Percentiles rank a stretch among this genome's conserved stretches.
Evolutionary conservation across 1,140 invertebrate genomes (phyloP).

Genomic region (Solenopsis fugax): DNA sequence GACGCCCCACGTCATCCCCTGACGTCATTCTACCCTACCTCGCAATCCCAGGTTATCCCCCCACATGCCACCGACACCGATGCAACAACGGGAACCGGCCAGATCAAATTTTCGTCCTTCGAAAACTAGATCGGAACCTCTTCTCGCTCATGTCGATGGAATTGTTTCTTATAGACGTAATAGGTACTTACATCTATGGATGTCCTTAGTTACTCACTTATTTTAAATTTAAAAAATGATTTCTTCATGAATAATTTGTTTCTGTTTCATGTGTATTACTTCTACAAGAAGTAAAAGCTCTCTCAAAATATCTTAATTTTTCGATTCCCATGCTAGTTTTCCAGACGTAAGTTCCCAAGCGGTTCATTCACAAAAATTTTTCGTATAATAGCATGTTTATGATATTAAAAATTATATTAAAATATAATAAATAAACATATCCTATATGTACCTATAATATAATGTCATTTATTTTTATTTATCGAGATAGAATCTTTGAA

Average conservation of each 20-base stretch:
- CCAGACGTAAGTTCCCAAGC: too few relatives aligned
- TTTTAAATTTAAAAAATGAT: slow-evolving; percentile 4
- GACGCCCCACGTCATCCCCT: slow-evolving; percentile 81
- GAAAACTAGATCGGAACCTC: slow-evolving; percentile 60
- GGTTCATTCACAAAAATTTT: too few relatives aligned
- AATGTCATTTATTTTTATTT: too few relatives aligned
- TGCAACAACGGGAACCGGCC: slow-evolving; percentile 53
- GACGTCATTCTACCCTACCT: slow-evolving; percentile 82
- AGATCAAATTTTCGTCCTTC: slow-evolving; percentile 70
- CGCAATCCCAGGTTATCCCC: slow-evolving; percentile 42
- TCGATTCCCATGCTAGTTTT: too few relatives aligned
- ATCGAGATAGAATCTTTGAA: too few relatives aligned
- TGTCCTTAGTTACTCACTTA: neutral
- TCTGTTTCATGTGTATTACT: neutral
- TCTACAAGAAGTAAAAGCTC: neutral
- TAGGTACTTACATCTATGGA: too few relatives aligned
- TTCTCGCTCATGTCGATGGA: neutral
- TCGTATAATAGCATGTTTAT: too few relatives aligned
- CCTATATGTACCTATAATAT: too few relatives aligned
- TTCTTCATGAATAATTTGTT: neutral
- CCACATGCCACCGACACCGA: slow-evolving; percentile 62
- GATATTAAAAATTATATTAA: too few relatives aligned
- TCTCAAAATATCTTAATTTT: neutral
- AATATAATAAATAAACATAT: too few relatives aligned
- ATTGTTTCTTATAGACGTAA: slow-evolving; percentile 47